Percentiles rank a stretch among this genome's conserved stretches.
Evolutionary conservation across 1,140 invertebrate genomes (phyloP).

Genomic region (Homalodisca vitripennis): DNA sequence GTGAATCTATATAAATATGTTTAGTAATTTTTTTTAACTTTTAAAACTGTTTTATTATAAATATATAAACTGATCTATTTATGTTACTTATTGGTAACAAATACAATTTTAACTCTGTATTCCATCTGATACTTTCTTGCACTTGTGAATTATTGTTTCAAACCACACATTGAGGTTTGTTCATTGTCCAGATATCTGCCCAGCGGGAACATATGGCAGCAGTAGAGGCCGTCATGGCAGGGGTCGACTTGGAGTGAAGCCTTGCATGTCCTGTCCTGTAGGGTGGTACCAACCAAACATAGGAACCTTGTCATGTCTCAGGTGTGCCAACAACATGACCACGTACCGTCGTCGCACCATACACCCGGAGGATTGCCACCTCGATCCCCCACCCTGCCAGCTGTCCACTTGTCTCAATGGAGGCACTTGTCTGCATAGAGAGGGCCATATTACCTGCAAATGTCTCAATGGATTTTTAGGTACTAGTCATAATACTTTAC

Average conservation of each 20-base stretch:
- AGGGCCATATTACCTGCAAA: conserved; percentile 63
- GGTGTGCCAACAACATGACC: conserved; percentile 23
- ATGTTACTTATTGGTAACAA: no score
- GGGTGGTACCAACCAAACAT: conserved; percentile 61
- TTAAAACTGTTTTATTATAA: no score
- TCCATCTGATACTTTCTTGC: no score
- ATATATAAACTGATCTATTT: no score
- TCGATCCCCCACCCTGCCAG: not conserved
- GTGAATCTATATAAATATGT: no score
- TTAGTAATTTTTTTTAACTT: no score
- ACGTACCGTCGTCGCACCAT: not conserved
- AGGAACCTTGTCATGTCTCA: conserved; percentile 53
- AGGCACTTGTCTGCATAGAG: conserved; percentile 54
- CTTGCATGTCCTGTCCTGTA: conserved; percentile 59
- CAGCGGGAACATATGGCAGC: conserved; percentile 46
- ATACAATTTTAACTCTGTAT: no score
- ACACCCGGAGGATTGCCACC: not conserved
- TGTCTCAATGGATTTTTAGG: conserved; percentile 70
- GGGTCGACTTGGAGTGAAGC: conserved; percentile 31
- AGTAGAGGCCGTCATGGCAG: conserved; percentile 26
- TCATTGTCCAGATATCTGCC: conserved; percentile 47
- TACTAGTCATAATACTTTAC: conserved; percentile 45
- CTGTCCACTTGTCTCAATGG: conserved; percentile 60
- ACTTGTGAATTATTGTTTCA: no score
- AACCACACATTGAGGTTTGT: no score